phyloP scores from a whole-genome alignment of 2,113 vertebrate species.

The Romanogobio albipinnatus region DNA sequence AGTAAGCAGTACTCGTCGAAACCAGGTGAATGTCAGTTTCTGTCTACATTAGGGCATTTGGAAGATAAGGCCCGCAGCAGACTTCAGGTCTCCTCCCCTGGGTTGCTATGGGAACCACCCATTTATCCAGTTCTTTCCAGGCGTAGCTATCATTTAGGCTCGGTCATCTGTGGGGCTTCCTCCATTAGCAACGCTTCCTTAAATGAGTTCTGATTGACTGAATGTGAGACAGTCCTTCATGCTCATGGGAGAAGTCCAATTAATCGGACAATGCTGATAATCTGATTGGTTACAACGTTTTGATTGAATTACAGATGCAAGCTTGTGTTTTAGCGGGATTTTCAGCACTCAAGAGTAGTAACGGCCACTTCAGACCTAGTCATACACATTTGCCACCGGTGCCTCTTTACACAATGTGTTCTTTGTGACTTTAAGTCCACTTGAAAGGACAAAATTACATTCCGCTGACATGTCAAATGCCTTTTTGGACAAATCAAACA shows the following conservation, averaged over 20 bases:
- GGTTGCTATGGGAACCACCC: slow-evolving; percentile 34
- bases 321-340: slow-evolving; percentile 14
- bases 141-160: slow-evolving; percentile 36
- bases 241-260: slow-evolving; percentile 31
- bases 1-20: slow-evolving; percentile 55
- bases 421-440: slow-evolving; percentile 67
- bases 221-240: slow-evolving; percentile 44
- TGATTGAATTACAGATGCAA: slow-evolving; percentile 38
- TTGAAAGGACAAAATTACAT: slow-evolving; percentile 64
- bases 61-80: slow-evolving; percentile 31
- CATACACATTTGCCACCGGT: slow-evolving; percentile 45
- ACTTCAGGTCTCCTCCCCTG: slow-evolving; percentile 35
- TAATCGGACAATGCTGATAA: slow-evolving; percentile 18
- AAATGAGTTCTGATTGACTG: slow-evolving; percentile 46
- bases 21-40: slow-evolving; percentile 76
- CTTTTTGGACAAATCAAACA: slow-evolving; percentile 51
- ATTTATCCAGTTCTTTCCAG: slow-evolving; percentile 38
- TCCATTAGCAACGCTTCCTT: slow-evolving; percentile 41
- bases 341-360: neutral
- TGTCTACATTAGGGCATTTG: slow-evolving; percentile 55
- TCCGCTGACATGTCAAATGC: slow-evolving; percentile 63
- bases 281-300: slow-evolving; percentile 49
- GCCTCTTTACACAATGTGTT: slow-evolving; percentile 58
- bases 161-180: slow-evolving; percentile 43
- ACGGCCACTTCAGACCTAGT: neutral